These are phyloP conservation scores for Okapia johnstoni DNA, from an alignment of 2,113 vertebrate species.

Conservation along the genomic window DNA sequence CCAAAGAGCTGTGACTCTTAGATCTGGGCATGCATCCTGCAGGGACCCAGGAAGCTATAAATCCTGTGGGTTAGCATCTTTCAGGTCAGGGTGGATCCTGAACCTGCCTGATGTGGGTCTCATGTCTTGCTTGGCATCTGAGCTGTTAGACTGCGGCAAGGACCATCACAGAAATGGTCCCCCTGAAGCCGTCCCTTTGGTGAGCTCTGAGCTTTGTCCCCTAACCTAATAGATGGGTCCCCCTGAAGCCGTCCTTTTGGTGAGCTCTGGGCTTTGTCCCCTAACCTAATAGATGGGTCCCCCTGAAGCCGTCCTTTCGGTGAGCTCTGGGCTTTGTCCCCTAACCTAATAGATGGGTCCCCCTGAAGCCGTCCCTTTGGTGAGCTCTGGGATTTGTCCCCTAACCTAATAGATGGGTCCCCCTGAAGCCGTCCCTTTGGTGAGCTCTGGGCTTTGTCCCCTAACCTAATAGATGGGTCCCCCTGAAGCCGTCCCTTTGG, in stretches of 20 bases:
- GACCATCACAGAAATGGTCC: background rate
- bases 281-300: background rate
- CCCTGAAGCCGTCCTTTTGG: background rate
- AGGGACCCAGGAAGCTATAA: background rate
- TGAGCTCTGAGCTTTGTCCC: too few relatives aligned
- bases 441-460: background rate
- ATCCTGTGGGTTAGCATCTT: background rate
- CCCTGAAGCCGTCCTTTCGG: background rate
- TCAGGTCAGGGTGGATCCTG: background rate
- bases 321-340: background rate
- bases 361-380: background rate
- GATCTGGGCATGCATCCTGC: background rate
- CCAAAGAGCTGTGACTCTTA: background rate
- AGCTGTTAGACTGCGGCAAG: background rate
- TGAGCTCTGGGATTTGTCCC: background rate
- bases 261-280: background rate
- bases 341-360: background rate
- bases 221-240: too few relatives aligned
- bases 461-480: background rate
- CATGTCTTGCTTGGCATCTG: background rate
- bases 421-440: background rate
- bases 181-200: too few relatives aligned
- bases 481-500: background rate
- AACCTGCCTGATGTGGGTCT: background rate
- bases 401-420: background rate